Evolutionary conservation across 2,797 vertebrate genomes (phyloP).

Genomic region (Telmatherina bonti): DNA sequence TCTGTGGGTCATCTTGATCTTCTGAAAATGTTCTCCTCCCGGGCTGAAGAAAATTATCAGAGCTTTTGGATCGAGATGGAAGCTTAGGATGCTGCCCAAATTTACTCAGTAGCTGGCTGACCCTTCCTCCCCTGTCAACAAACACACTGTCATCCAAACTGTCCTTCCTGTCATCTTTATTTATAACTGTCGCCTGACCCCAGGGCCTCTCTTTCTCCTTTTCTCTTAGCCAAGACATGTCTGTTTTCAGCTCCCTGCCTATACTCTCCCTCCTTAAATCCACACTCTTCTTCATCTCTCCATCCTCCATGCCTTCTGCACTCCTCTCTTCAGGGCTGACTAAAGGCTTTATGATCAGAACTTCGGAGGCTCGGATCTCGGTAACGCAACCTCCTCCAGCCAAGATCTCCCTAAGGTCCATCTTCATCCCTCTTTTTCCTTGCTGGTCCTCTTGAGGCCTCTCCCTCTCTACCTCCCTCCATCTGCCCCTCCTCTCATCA

Average conservation of each 20-base stretch:
- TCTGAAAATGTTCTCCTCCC: constrained; percentile 56
- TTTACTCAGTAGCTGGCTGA: constrained; percentile 86
- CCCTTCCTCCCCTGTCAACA: constrained; percentile 77
- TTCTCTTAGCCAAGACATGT: constrained; percentile 65
- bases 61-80: constrained; percentile 82
- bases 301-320: constrained; percentile 53
- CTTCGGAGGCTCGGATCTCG: constrained; percentile 82
- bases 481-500: constrained; percentile 58
- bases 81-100: constrained; percentile 81
- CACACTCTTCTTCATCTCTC: constrained; percentile 45
- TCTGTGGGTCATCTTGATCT: constrained; percentile 55
- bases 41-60: constrained; percentile 71
- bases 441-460: constrained; percentile 64
- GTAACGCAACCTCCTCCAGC: constrained; percentile 81
- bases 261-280: constrained; percentile 51
- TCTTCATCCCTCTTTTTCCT: constrained; percentile 76
- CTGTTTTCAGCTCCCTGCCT: constrained; percentile 55
- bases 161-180: constrained; percentile 64
- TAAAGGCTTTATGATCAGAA: constrained; percentile 82
- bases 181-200: constrained; percentile 64
- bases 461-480: constrained; percentile 60
- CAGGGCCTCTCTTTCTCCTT: constrained; percentile 71
- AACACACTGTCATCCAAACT: constrained; percentile 60
- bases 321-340: constrained; percentile 56
- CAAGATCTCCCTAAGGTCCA: constrained; percentile 82